Evolutionary conservation across 2,113 vertebrate genomes (phyloP).

Genomic region (Tragelaphus buxtoni): DNA sequence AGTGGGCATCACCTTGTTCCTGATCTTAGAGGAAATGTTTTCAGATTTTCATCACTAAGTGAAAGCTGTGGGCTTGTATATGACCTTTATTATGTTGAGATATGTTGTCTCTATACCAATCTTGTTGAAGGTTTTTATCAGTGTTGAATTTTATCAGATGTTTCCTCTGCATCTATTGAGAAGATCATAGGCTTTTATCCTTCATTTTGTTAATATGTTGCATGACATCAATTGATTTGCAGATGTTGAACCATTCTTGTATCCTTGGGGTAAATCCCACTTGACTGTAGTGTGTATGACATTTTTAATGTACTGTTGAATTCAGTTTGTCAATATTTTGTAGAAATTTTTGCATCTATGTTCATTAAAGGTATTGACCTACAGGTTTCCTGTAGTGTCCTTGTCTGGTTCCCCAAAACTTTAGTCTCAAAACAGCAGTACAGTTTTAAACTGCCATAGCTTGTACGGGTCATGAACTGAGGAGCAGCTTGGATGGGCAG

Average conservation of each 20-base stretch:
- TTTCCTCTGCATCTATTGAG: not conserved
- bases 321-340: not conserved
- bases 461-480: not conserved
- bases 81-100: not conserved
- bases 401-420: not conserved
- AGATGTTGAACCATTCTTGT: not conserved
- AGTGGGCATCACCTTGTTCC: not conserved
- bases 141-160: not conserved
- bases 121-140: not conserved
- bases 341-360: not conserved
- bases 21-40: not conserved
- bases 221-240: not conserved
- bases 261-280: not conserved
- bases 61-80: not conserved
- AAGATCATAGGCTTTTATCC: not conserved
- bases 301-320: not conserved
- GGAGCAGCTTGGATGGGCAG: not conserved
- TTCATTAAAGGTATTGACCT: not conserved
- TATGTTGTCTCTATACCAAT: not conserved
- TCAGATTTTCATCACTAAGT: not conserved
- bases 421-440: not conserved
- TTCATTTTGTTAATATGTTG: not conserved
- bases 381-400: not conserved
- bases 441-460: not conserved
- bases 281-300: not conserved